Evolutionary conservation across 2,797 vertebrate genomes (phyloP), one percentile per base, ranked within the genome.

Genomic region (Bucorvus abyssinicus): DNA sequence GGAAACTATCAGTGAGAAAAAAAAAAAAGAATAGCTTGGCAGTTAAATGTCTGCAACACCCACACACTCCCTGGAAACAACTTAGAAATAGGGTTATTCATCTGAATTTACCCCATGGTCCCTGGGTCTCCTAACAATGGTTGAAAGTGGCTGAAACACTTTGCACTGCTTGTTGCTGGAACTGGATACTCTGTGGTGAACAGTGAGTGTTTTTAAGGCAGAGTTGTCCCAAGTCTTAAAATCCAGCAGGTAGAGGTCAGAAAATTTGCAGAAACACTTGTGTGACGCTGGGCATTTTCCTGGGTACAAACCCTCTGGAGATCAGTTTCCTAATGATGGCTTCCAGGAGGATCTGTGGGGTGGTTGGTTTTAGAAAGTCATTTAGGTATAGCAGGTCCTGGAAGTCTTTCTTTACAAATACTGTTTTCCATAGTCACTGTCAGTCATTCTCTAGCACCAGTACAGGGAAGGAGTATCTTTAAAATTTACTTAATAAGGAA

Each of bases 1-100:
- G 94, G 93, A 95, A 96, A 96, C 67, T 93, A 87, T 93, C 91
- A 96, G 75, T 9, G 44, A n/a, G n/a, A n/a, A n/a, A n/a, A 55
- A 90, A 73, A 64, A 84, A 94, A 92, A 90, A 70, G 36, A 93
- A 92, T 85, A 93, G 76, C 56, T 88, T 90, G 69, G 60, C 84
- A 97, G 84, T 59, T 69, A 73, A 59, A 91, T 49, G 52, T 67
- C 76, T 96, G 82, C 44, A 94, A 95, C 24, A 53, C 81, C 90
- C 93, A 96, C 87, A 75, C 32, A 36, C 57, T 92, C 86, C 63
- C 67, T 94, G 84, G 88, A 94, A 97, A 75, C 50, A 94, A 84
- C 78, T 89, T 84, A 67, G 87, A 84, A 96, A 87, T 36, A 83
- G 22, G 10, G 64, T 90, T 91, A 84, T 91, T 86, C 32, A 91